Base-by-base conservation (phyloP, 2,113 vertebrate species). In the Phaethornis superciliosus region DNA sequence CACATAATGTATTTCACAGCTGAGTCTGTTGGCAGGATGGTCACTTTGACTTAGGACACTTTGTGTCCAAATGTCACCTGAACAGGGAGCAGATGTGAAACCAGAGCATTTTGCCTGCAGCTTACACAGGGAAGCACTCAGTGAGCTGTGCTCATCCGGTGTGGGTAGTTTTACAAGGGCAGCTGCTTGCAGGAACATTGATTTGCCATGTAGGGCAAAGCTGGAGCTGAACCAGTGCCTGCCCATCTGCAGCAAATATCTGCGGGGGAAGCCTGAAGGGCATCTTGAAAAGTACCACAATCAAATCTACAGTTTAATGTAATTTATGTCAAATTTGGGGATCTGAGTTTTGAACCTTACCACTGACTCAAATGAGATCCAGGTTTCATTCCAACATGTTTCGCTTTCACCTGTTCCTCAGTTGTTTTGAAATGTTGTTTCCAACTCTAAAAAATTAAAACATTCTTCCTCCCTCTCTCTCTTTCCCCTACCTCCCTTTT, bases 201-300 rank as follows among this genome's bases (percentile, higher is more conserved):
- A 55, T 63, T 68, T 89, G 32, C 81, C 0, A 0, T 12, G 12
- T 22, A n/a, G 63, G 65, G 19, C 0, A 0, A 65, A 74, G 56
- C 40, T 77, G 59, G 33, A 55, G 26, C 85, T 63, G 82, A 78
- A 68, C 30, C 30, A 33, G 7, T 35, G 70, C 32, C 77, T 58
- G 33, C 32, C 44, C 71, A 21, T 64, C 72, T 81, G 60, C 82
- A 80, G 64, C 5, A 4, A 68, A 54, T 23, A 90, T 55, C 65
- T 77, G 24, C 2, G 4, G 24, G 58, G 47, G 15, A 88, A 91
- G 51, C 60, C 80, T 68, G 44, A 83, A 71, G 55, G 52, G 35
- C 20, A 49, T 91, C 77, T 52, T 56, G 27, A 78, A 46, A 60
- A 54, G 56, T 27, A 52, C 7, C 47, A 64, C 40, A 83, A 94